A percentile compares a stretch with the other conserved stretches of the same genome.
Evolutionary conservation across 2,113 vertebrate genomes (phyloP).

Genomic region (Pseudonaja textilis): DNA sequence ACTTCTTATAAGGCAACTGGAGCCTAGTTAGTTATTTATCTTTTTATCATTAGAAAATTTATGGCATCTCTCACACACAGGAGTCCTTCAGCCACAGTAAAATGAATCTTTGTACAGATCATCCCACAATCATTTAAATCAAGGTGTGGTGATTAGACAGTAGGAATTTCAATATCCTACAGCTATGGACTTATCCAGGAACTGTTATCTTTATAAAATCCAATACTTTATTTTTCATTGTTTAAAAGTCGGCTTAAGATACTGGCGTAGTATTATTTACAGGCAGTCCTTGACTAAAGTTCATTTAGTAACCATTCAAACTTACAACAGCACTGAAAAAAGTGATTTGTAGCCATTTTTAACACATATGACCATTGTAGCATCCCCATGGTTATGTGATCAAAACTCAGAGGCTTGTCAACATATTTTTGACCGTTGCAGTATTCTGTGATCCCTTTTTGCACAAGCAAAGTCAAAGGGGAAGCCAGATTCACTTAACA

Average conservation of each 20-base stretch:
- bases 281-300: not conserved
- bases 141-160: constrained; percentile 26
- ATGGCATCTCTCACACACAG: constrained; percentile 40
- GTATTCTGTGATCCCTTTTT: not conserved
- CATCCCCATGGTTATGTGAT: not conserved
- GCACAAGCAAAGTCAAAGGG: not conserved
- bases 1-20: constrained; percentile 58
- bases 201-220: not conserved
- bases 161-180: constrained; percentile 4
- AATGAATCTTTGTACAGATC: constrained; percentile 35
- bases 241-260: constrained; percentile 2
- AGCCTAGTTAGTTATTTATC: constrained; percentile 57
- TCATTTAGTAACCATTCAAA: not conserved
- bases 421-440: not conserved
- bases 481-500: not conserved
- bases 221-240: constrained; percentile 10
- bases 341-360: not conserved
- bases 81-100: constrained; percentile 32
- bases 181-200: not conserved
- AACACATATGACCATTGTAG: not conserved
- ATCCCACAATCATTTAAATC: constrained; percentile 33
- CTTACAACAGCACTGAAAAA: not conserved
- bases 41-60: constrained; percentile 52
- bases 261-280: not conserved
- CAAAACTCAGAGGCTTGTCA: not conserved